These are phyloP conservation scores for Eurois occulta DNA, from an alignment of 2,888 invertebrate genomes.

Conservation along the genomic window DNA sequence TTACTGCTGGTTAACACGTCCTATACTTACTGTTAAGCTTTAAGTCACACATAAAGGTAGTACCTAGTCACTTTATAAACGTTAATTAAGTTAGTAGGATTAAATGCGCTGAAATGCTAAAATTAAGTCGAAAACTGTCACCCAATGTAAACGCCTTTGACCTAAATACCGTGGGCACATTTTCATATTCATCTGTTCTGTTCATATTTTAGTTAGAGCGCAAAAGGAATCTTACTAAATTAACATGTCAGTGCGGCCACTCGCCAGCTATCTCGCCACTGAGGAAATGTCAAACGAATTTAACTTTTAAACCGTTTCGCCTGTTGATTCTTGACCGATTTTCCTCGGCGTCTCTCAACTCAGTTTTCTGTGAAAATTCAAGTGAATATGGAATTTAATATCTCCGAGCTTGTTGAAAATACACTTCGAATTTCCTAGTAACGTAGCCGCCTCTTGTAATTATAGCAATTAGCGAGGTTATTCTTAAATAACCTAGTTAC, in stretches of 20 bases:
- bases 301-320: slow-evolving; percentile 59
- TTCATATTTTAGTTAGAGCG: slow-evolving; percentile 35
- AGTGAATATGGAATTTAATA: slow-evolving; percentile 54
- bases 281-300: slow-evolving; percentile 60
- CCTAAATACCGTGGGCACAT: slow-evolving; percentile 20
- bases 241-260: slow-evolving; percentile 38
- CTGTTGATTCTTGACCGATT: slow-evolving; percentile 66
- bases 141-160: slow-evolving; percentile 30
- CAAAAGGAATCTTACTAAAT: slow-evolving; percentile 47
- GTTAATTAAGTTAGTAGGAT: neutral
- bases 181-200: slow-evolving; percentile 51
- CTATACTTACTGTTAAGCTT: neutral
- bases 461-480: slow-evolving; percentile 37
- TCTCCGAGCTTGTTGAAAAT: slow-evolving; percentile 32
- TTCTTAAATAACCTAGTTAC: slow-evolving; percentile 45
- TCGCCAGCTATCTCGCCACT: slow-evolving; percentile 40
- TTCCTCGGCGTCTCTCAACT: slow-evolving; percentile 44
- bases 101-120: neutral
- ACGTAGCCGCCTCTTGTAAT: slow-evolving; percentile 39
- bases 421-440: slow-evolving; percentile 27
- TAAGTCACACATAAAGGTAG: neutral
- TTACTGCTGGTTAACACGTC: slow-evolving; percentile 27
- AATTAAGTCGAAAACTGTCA: slow-evolving; percentile 31
- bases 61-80: slow-evolving; percentile 12
- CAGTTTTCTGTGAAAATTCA: slow-evolving; percentile 52